These are phyloP conservation scores for Chiloscyllium punctatum DNA, from an alignment of 2,797 vertebrate genomes.

Conservation along the genomic window DNA sequence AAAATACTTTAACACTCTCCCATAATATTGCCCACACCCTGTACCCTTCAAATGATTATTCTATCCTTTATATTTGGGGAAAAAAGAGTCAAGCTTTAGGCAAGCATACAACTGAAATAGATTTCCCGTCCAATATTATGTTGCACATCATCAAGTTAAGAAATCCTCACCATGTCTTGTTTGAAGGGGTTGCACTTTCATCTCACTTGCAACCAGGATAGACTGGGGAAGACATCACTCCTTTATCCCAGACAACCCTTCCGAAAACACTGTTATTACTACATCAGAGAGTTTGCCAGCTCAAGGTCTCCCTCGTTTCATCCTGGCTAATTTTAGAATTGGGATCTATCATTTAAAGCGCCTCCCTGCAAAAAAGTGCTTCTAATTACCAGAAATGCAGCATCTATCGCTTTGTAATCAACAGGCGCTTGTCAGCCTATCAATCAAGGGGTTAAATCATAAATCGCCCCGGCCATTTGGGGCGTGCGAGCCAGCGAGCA, in stretches of 20 bases:
- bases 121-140: neutral
- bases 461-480: neutral
- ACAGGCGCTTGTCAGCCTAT: neutral
- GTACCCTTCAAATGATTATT: neutral
- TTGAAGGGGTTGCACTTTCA: neutral
- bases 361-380: neutral
- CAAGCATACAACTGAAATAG: neutral
- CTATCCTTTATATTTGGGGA: too few relatives aligned
- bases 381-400: neutral
- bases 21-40: neutral
- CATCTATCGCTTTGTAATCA: conserved; percentile 19
- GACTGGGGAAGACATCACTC: neutral
- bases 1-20: neutral
- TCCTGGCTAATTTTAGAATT: conserved; percentile 4
- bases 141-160: neutral
- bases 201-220: neutral
- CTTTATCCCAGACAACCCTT: neutral
- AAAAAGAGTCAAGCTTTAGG: neutral
- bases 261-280: conserved; percentile 4
- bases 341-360: neutral
- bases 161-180: neutral
- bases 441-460: neutral
- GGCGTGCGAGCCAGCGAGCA: neutral
- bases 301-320: neutral
- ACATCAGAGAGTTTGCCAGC: neutral